A percentile compares a stretch with the other conserved stretches of the same genome.
These are phyloP conservation scores for Brachyhypopomus occidentalis DNA, from an alignment of 2,113 vertebrate species.

Conservation along the genomic window DNA sequence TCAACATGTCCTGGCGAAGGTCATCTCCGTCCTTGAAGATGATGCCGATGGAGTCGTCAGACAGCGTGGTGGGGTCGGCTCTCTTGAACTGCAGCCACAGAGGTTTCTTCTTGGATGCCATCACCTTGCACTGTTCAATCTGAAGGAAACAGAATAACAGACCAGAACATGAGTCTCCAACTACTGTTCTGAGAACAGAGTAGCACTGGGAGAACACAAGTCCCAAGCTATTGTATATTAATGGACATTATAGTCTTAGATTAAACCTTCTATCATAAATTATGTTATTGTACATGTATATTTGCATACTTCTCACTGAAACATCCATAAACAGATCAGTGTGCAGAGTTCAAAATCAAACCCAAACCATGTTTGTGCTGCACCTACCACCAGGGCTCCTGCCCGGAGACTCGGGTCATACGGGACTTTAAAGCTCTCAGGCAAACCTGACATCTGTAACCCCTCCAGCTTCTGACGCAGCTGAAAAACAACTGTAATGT, in stretches of 20 bases:
- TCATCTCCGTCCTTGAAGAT: slow-evolving; percentile 99
- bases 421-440: slow-evolving; percentile 89
- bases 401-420: slow-evolving; percentile 94
- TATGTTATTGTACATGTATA: too few species aligned
- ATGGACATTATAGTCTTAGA: too few species aligned
- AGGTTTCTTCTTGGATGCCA: slow-evolving; percentile 99
- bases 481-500: slow-evolving; percentile 85
- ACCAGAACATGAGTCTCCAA: neutral
- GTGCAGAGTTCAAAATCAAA: neutral
- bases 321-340: too few species aligned
- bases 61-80: slow-evolving; percentile 89
- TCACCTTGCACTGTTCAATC: slow-evolving; percentile 98
- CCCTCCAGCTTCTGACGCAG: slow-evolving; percentile 93
- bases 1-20: slow-evolving; percentile 97
- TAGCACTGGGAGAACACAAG: too few species aligned
- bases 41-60: slow-evolving; percentile 93
- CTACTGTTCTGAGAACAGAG: neutral
- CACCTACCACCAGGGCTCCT: slow-evolving; percentile 86
- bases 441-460: slow-evolving; percentile 85
- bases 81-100: slow-evolving; percentile 97
- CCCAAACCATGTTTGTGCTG: neutral
- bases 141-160: slow-evolving; percentile 58
- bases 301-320: too few species aligned
- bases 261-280: too few species aligned
- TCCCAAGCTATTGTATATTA: too few species aligned